phyloP scores from a whole-genome alignment of 2,888 invertebrate species.

The Pachliopta kotzebuea region DNA sequence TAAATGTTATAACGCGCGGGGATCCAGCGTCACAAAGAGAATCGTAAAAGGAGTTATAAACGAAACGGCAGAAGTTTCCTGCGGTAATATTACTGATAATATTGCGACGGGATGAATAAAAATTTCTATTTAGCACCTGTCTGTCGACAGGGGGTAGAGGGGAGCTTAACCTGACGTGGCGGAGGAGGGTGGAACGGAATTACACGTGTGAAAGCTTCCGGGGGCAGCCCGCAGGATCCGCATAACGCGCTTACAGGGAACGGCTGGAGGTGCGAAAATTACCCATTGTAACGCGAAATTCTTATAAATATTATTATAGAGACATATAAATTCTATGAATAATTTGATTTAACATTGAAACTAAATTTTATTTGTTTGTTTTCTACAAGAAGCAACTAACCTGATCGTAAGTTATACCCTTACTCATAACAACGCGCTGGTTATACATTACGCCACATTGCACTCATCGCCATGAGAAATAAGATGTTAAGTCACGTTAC shows the following conservation, averaged over 20 bases:
- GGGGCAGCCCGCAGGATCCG: constrained; percentile 1
- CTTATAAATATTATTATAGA: no score
- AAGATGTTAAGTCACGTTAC: no score
- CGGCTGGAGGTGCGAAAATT: background rate
- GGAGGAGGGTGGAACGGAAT: background rate
- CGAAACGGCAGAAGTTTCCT: constrained; percentile 39
- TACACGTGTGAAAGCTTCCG: constrained; percentile 19
- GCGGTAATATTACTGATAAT: constrained; percentile 30
- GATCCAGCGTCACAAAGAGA: constrained; percentile 24
- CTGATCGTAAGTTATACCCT: no score
- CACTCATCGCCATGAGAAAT: no score
- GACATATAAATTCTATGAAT: no score
- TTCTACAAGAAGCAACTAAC: no score
- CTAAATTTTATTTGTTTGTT: no score
- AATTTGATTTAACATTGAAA: no score
- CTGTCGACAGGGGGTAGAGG: background rate
- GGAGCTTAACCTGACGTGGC: background rate
- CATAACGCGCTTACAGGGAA: background rate
- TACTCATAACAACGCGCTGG: no score
- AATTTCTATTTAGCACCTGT: constrained; percentile 37
- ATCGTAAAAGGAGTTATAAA: constrained; percentile 48
- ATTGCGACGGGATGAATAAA: constrained; percentile 40
- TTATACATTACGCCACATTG: no score
- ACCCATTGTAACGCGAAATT: background rate
- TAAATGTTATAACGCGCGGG: constrained; percentile 1